A percentile compares a stretch with the other conserved stretches of the same genome.
Conservation (phyloP, 2,797 vertebrate species). For the Strix occidentalis region DNA sequence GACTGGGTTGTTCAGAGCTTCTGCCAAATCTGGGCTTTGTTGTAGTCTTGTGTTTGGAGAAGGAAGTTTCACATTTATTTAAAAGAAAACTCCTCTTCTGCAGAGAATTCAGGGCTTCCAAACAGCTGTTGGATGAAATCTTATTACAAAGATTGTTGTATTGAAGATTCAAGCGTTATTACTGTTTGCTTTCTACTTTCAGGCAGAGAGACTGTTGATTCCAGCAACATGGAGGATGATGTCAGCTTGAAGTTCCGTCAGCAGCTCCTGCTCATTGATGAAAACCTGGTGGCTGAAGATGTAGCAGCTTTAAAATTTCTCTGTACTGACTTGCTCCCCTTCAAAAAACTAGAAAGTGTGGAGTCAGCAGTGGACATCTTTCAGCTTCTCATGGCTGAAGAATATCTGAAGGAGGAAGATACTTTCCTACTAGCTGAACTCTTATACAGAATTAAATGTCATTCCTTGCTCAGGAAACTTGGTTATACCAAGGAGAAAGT, state of each 20-base stretch:
- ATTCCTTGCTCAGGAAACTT: conserved; percentile 53
- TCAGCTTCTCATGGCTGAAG: conserved; percentile 33
- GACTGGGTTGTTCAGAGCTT: neutral
- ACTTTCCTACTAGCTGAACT: conserved; percentile 73
- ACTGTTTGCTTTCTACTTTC: neutral
- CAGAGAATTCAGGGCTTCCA: neutral
- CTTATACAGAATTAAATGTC: conserved; percentile 60
- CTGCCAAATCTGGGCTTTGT: neutral
- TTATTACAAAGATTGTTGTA: neutral
- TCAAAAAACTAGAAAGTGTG: conserved; percentile 43
- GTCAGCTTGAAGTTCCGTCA: neutral
- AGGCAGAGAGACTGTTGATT: neutral
- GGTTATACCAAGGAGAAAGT: conserved; percentile 57
- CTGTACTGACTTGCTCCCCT: conserved; percentile 59
- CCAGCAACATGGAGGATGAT: conserved; percentile 1
- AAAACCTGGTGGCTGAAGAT: conserved; percentile 54
- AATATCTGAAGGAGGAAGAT: conserved; percentile 44
- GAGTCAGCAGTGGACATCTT: conserved; percentile 68
- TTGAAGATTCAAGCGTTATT: neutral
- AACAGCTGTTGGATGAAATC: neutral
- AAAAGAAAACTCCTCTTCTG: neutral
- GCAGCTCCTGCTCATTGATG: conserved; percentile 56
- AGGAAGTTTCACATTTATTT: conserved; percentile 3
- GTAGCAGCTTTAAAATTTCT: conserved; percentile 77
- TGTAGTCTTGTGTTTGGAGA: neutral